Percentiles rank a stretch among this genome's conserved stretches.
These are phyloP conservation scores for Lordiphosa andalusiaca DNA, from an alignment of 2,888 invertebrate genomes.

Conservation along the genomic window DNA sequence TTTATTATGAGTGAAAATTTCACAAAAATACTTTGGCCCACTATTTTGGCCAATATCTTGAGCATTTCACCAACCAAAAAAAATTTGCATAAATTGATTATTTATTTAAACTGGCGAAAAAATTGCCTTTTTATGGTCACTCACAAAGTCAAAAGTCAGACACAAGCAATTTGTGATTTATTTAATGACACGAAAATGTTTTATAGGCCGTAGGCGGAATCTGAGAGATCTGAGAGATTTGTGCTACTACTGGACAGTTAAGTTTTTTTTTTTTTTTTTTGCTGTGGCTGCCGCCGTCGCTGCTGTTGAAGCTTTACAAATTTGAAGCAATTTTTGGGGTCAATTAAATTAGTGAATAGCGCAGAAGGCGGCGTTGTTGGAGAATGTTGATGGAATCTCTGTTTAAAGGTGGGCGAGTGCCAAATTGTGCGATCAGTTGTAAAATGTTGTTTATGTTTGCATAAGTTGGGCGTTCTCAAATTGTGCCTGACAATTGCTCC, in stretches of 20 bases:
- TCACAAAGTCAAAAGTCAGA: conserved; percentile 8
- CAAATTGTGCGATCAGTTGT: background rate
- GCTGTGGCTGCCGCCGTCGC: conserved; percentile 4
- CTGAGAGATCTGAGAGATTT: conserved; percentile 37
- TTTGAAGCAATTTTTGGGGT: conserved; percentile 67
- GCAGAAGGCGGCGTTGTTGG: conserved; percentile 4
- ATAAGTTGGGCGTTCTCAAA: background rate
- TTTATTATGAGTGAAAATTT: background rate
- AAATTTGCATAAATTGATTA: conserved; percentile 39
- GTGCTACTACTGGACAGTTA: conserved; percentile 20
- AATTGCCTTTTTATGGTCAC: conserved; percentile 56
- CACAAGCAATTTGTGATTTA: conserved; percentile 57
- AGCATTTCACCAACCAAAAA: conserved; percentile 42
- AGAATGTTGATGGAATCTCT: conserved; percentile 14
- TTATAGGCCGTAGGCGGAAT: conserved; percentile 37
- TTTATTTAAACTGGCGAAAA: conserved; percentile 32
- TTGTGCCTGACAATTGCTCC: no score
- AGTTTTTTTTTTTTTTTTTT: conserved; percentile 1
- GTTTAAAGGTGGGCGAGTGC: conserved; percentile 8
- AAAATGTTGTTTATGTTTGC: background rate
- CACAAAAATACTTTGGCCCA: conserved; percentile 25
- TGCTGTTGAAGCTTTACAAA: conserved; percentile 50
- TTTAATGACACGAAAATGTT: conserved; percentile 66
- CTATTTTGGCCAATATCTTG: conserved; percentile 30
- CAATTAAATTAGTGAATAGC: conserved; percentile 53